Evolutionary conservation across 2,797 vertebrate genomes (phyloP), one percentile per base, ranked within the genome.

Genomic region (Lemur catta): DNA sequence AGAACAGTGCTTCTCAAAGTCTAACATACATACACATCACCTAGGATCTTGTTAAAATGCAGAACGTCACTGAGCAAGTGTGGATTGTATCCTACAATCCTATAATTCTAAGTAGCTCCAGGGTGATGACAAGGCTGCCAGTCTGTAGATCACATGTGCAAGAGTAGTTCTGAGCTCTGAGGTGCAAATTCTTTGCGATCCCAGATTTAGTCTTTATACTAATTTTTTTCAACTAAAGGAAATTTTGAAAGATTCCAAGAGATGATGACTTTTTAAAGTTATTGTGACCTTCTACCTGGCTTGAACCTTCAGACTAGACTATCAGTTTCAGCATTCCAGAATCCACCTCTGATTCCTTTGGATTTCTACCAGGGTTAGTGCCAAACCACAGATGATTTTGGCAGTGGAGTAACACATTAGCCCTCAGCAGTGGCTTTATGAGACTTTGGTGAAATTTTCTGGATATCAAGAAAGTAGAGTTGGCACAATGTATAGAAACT

Each of bases 401-500:
- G 41, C 24, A 41, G 9, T 79, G 48, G 78, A 38, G 3, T 76
- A 84, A 48, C 50, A 82, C 10, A 3, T 46, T 80, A 79, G 69
- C 13, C 6, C 24, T 65, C 57, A 43, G 33, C 48, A 74, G 26
- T 18, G 26, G 28, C 48, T 95, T 94, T 88, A 52, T 65, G 81
- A 81, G 88, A 91, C 46, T 90, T 59, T 55, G 75, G 63, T 84
- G 86, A 84, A 52, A 84, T 69, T 48, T 84, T 75, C 82, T 95
- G 48, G 86, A 89, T 82, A 71, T 30, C 7, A 71, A 61, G 61
- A 89, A 67, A 88, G 75, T 52, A 6, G 41, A 94, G 46, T 91
- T 97, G 95, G 97, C 94, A 74, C 78, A 67, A 82, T 6, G n/a
- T 61, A 38, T 28, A 92, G 79, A 75, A 86, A 94, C 71, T 94